A percentile compares a stretch with the other conserved stretches of the same genome.
phyloP scores from a whole-genome alignment of 1,140 invertebrate genomes.

The Neodiprion virginianus region DNA sequence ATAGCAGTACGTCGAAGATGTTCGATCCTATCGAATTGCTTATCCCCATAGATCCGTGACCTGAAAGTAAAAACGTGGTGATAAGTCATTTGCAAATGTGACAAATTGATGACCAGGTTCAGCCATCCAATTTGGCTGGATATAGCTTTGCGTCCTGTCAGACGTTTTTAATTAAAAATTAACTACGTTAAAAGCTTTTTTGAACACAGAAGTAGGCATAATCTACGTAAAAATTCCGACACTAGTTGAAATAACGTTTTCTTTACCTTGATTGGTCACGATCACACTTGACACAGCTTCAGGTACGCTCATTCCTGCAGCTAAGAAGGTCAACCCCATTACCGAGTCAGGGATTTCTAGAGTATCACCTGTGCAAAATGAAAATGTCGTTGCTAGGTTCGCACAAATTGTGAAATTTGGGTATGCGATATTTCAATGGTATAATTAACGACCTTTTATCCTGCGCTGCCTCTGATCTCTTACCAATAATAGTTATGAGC shows the following conservation, averaged over 20 bases:
- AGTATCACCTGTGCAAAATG: conserved; percentile 64
- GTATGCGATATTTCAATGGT: background rate
- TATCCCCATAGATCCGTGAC: conserved; percentile 85
- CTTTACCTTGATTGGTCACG: conserved; percentile 76
- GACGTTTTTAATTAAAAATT: background rate
- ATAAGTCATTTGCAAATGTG: background rate
- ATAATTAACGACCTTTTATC: background rate
- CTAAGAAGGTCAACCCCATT: conserved; percentile 86
- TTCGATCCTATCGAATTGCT: conserved; percentile 89
- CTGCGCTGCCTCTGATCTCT: conserved; percentile 25
- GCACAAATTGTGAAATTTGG: background rate
- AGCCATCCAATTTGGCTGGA: too few species aligned
- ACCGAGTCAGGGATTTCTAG: conserved; percentile 74
- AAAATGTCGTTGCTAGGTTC: background rate
- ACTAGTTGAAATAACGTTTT: background rate
- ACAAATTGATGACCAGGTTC: too few species aligned
- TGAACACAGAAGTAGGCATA: background rate
- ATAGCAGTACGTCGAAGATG: conserved; percentile 86
- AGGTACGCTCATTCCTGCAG: conserved; percentile 84
- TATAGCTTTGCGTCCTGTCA: too few species aligned
- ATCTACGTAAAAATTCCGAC: background rate
- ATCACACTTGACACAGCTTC: conserved; percentile 84
- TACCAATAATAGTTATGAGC: conserved; percentile 77
- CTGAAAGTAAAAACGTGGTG: conserved; percentile 57
- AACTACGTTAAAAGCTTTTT: background rate